Evolutionary conservation across 2,797 vertebrate genomes (phyloP).

Genomic region (Cirrhinus molitorella): DNA sequence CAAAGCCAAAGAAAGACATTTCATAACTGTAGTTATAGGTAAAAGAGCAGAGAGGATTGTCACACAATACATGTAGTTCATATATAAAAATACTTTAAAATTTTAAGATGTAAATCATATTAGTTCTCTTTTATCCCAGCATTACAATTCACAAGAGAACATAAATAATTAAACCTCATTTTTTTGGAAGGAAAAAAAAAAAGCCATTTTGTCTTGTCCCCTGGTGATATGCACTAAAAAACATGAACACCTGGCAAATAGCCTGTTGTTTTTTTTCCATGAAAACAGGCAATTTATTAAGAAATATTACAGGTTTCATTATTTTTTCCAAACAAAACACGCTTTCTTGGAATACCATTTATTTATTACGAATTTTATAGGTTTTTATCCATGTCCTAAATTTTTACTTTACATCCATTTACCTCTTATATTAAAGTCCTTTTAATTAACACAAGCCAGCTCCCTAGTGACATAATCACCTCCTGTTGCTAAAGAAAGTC

Average conservation of each 20-base stretch:
- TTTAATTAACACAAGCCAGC: neutral
- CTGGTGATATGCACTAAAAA: neutral
- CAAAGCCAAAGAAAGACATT: neutral
- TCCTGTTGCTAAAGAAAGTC: neutral
- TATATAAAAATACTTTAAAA: neutral
- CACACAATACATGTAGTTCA: neutral
- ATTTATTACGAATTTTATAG: neutral
- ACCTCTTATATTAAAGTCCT: neutral
- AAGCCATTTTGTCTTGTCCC: neutral
- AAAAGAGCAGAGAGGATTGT: neutral
- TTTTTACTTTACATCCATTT: neutral
- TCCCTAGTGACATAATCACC: neutral
- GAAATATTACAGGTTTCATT: neutral
- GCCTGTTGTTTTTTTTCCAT: neutral
- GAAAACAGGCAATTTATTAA: neutral
- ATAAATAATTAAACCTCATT: neutral
- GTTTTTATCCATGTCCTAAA: neutral
- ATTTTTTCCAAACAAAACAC: neutral
- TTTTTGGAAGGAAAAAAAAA: neutral
- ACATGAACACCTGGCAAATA: constrained; percentile 8
- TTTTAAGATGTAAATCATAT: neutral
- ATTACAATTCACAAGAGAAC: neutral
- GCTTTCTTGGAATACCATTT: neutral
- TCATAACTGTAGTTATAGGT: neutral
- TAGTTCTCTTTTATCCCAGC: neutral